phyloP scores from a whole-genome alignment of 2,888 invertebrate genomes.

The Ditula angustiorana region DNA sequence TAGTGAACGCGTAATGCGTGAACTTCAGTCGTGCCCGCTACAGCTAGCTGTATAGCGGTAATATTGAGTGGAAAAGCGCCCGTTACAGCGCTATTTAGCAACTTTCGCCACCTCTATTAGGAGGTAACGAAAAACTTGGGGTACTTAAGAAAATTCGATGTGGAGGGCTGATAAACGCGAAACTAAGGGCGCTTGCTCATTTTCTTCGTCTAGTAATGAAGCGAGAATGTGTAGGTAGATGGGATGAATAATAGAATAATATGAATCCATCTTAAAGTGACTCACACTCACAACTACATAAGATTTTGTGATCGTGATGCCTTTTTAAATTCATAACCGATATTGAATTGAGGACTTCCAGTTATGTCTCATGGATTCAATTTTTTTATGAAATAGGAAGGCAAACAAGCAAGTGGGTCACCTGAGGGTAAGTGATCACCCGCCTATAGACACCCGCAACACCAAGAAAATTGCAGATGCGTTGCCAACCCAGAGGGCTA shows the following conservation, averaged over 20 bases:
- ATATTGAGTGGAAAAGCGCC: conserved; percentile 20
- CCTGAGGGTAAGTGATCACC: no score
- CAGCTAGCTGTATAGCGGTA: background rate
- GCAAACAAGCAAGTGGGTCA: no score
- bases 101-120: conserved; percentile 27
- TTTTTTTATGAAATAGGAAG: no score
- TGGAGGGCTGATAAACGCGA: conserved; percentile 20
- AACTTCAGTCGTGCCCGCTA: conserved; percentile 45
- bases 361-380: no score
- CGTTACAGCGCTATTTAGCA: conserved; percentile 28
- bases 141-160: conserved; percentile 24
- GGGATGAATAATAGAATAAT: no score
- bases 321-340: no score
- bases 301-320: no score
- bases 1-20: conserved; percentile 44
- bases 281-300: no score
- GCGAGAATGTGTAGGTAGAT: background rate
- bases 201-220: background rate
- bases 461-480: no score
- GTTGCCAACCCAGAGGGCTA: no score
- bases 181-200: background rate
- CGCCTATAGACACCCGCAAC: no score
- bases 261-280: background rate
- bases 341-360: no score
- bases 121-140: conserved; percentile 33